A percentile compares a stretch with the other conserved stretches of the same genome.
phyloP scores from a whole-genome alignment of 2,113 vertebrate species.

The Laticauda colubrina region DNA sequence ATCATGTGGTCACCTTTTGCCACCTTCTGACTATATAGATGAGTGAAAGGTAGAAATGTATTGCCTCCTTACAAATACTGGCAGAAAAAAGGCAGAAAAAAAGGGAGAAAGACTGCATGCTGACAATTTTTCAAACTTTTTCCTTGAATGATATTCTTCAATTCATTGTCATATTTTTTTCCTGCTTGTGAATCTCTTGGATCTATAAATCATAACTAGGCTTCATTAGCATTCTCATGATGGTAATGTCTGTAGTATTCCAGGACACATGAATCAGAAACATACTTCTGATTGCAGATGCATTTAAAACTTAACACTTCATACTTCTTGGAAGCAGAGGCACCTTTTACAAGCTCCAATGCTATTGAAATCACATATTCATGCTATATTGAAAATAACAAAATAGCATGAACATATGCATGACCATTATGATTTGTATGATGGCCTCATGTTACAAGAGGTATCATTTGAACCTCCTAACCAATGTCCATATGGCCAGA shows the following conservation, averaged over 20 bases:
- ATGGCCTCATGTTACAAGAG: not conserved
- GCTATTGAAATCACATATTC: not conserved
- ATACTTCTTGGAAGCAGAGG: not conserved
- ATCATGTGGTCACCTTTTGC: not conserved
- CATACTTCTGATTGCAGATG: not conserved
- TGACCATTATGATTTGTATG: not conserved
- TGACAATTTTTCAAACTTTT: conserved; percentile 10
- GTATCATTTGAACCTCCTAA: not conserved
- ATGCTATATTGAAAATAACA: not conserved
- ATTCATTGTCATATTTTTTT: not conserved
- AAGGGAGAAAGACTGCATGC: not conserved
- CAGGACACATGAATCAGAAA: not conserved
- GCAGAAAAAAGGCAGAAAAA: not conserved
- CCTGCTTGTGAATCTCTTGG: conserved; percentile 17
- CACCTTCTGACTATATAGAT: not conserved
- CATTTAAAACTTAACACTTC: not conserved
- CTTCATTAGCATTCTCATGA: conserved; percentile 31
- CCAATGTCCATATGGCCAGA: not conserved
- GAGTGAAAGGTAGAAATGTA: not conserved
- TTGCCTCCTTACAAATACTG: not conserved
- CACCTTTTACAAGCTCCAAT: not conserved
- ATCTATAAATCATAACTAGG: conserved; percentile 36
- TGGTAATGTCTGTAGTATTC: not conserved
- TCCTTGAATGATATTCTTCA: conserved; percentile 18
- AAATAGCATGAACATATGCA: not conserved